Evolutionary conservation across 1,140 invertebrate species (phyloP), one percentile per base, ranked within the genome.

Genomic region (Gonatopus flavifemur): DNA sequence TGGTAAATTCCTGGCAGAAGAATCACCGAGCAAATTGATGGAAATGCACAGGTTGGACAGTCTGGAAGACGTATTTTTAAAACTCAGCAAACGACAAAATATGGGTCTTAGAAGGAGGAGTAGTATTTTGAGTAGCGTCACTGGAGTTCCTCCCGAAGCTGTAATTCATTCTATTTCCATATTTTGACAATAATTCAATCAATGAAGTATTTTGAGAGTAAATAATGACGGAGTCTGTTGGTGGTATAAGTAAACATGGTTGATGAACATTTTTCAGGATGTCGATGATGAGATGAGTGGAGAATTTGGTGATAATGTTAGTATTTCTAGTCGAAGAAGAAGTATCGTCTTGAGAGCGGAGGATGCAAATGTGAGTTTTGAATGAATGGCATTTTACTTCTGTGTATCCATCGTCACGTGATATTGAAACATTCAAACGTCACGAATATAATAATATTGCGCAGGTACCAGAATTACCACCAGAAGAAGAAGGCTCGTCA

Each of bases 61-160:
- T 19, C 72, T 98, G 9, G 94, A 98, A 74, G 90, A 92, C 42
- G 93, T 97, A 0, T 98, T 98, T 71, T 77, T 98, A 0, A 94
- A 96, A 70, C 80, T 98, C 0, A 93, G 93, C 28, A 85, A 89
- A 0, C 68, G 87, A 32, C 89, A 91, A 72, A 92, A 91, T 67
- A 83, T 86, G 80, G 88, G 88, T 21, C 88, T 90, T 57, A 74
- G 88, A 30, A 79, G 90, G 3, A 74, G 89, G 13, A 90, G 88
- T 15, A 90, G 87, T 48, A 90, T 91, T 42, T 74, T 88, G 0
- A 86, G 86, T 69, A 84, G 84, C 61, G 81, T 96, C 55, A 70
- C 78, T 67, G 64, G 79, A 69, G 51, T 80, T 9, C 59, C 67
- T 18, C 84, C 53, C 59, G 83, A 77, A 77, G 69, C 72, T 5